Conservation (phyloP, 30 jellyfish, hydroid and myxozoan species). For the Rhopilema esculentum region DNA sequence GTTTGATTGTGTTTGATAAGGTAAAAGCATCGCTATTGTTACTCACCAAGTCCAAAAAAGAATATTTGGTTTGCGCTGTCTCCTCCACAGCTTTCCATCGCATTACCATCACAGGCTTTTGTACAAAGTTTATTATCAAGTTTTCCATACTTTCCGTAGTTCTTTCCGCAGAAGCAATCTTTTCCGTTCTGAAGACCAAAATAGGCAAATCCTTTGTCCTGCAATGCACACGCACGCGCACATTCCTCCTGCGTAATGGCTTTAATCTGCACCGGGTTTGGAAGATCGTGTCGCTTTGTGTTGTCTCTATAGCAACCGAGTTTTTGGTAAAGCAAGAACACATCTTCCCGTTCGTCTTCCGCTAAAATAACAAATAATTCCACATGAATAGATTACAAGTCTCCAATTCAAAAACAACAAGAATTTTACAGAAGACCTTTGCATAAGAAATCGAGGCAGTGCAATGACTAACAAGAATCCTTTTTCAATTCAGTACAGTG, state of each 20-base stretch:
- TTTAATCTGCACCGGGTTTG: constrained; percentile 52
- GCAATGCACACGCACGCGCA: constrained; percentile 90
- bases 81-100: constrained; percentile 92
- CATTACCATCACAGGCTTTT: constrained; percentile 74
- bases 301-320: constrained; percentile 92
- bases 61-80: constrained; percentile 74
- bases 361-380: constrained; percentile 6
- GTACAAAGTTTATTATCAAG: constrained; percentile 63
- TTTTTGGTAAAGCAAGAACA: constrained; percentile 80
- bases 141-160: constrained; percentile 88
- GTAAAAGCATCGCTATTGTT: background rate
- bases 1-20: background rate
- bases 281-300: constrained; percentile 68
- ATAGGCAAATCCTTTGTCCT: constrained; percentile 87
- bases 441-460: too few relatives aligned
- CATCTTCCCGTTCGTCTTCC: constrained; percentile 82
- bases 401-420: too few relatives aligned
- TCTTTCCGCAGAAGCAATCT: constrained; percentile 85
- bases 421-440: too few relatives aligned
- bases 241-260: constrained; percentile 90
- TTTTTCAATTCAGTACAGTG: background rate
- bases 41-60: constrained; percentile 86
- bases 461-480: too few relatives aligned
- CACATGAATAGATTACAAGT: too few relatives aligned
- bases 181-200: constrained; percentile 93